A percentile compares a stretch with the other conserved stretches of the same genome.
phyloP scores from a whole-genome alignment of 2,888 invertebrate species.

The Acanthopleura granulata region DNA sequence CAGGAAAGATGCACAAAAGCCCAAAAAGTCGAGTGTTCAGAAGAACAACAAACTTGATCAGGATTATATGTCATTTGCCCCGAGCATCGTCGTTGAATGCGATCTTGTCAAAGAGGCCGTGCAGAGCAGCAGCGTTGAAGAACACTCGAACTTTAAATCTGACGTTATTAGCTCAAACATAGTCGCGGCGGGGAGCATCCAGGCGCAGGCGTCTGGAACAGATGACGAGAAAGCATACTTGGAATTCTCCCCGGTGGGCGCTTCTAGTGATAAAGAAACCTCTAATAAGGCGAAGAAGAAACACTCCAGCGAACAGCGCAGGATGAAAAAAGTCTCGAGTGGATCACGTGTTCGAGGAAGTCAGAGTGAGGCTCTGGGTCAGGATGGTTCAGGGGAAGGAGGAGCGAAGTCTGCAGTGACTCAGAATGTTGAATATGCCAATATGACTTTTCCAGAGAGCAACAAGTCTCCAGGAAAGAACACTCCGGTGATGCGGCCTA shows the following conservation, averaged over 20 bases:
- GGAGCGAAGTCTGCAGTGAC: too few species aligned
- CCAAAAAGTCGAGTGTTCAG: neutral
- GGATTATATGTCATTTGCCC: constrained; percentile 3
- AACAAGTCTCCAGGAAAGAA: neutral
- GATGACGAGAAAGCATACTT: neutral
- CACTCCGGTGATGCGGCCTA: neutral
- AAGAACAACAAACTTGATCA: neutral
- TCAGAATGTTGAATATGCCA: neutral
- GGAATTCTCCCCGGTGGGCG: constrained; percentile 4
- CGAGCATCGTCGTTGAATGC: neutral
- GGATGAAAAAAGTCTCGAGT: neutral
- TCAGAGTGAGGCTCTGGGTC: neutral
- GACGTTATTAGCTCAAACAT: neutral
- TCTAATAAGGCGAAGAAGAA: constrained; percentile 2
- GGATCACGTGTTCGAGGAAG: neutral
- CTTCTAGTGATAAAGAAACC: neutral
- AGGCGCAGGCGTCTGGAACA: neutral
- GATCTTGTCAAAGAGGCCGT: too few species aligned
- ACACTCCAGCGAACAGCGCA: neutral
- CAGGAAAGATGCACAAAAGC: neutral
- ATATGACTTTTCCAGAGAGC: neutral
- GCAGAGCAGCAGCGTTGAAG: too few species aligned
- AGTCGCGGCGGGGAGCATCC: neutral
- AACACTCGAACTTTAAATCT: neutral
- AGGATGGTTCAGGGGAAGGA: too few species aligned